These are phyloP conservation scores for Epizoanthus illoricatus DNA, from an alignment of 92 coral and sea anemone genomes.

Conservation along the genomic window DNA sequence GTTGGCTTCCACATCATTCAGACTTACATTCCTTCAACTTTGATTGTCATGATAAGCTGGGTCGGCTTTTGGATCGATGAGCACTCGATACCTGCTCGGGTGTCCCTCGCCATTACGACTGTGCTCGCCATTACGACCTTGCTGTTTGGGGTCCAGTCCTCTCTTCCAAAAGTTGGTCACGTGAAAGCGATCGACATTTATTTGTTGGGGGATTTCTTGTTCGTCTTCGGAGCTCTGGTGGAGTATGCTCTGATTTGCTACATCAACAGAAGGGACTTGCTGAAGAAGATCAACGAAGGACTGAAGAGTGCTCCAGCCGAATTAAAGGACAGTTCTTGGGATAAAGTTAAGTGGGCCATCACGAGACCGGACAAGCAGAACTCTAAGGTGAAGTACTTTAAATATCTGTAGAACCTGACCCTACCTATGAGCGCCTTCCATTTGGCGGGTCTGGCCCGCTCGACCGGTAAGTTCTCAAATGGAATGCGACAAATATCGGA, in stretches of 20 bases:
- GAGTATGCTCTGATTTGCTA: conserved; percentile 62
- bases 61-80: conserved; percentile 71
- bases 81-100: conserved; percentile 58
- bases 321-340: conserved; percentile 1
- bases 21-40: conserved; percentile 68
- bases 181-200: conserved; percentile 63
- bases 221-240: conserved; percentile 60
- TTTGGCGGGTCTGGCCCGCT: too few species aligned
- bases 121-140: conserved; percentile 63
- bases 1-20: conserved; percentile 70
- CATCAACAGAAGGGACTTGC: conserved; percentile 1
- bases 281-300: neutral
- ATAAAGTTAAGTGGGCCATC: neutral
- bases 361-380: conserved; percentile 10
- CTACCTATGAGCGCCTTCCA: too few species aligned
- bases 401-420: too few species aligned
- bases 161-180: conserved; percentile 62
- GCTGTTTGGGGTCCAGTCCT: conserved; percentile 60
- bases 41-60: conserved; percentile 71
- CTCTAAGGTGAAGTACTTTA: neutral
- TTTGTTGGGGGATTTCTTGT: conserved; percentile 54
- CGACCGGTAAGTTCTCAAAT: too few species aligned
- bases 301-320: neutral
- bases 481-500: too few species aligned
- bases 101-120: conserved; percentile 64